Evolutionary conservation across 2,797 vertebrate species (phyloP).

Genomic region (Semaprochilodus insignis): DNA sequence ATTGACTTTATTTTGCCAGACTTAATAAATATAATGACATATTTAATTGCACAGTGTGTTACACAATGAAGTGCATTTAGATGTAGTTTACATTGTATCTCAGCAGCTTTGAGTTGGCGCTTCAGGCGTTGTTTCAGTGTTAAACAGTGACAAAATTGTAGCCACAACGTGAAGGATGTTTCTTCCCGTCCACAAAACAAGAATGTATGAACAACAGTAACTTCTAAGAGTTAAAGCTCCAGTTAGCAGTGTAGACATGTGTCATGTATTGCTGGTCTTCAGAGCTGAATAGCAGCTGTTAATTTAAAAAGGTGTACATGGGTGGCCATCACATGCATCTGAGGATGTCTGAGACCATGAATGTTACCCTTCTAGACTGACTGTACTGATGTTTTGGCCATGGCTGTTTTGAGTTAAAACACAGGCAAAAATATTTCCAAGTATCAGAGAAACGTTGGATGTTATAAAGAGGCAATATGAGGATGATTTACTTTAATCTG

Average conservation of each 20-base stretch:
- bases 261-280: background rate
- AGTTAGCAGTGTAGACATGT: background rate
- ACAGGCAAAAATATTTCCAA: background rate
- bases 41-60: background rate
- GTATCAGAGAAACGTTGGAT: constrained; percentile 14
- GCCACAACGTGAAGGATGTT: background rate
- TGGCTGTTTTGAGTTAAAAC: background rate
- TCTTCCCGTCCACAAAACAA: background rate
- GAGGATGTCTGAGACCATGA: background rate
- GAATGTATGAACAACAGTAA: background rate
- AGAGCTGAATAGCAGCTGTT: background rate
- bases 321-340: too few species aligned
- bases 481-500: background rate
- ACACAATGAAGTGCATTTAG: background rate
- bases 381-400: background rate
- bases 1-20: background rate
- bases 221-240: background rate
- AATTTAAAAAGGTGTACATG: background rate
- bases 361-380: background rate
- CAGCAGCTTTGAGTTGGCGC: background rate
- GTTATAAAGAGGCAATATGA: background rate
- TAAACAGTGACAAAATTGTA: background rate
- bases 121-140: background rate
- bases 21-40: background rate
- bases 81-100: background rate